Base-by-base conservation (phyloP, 2,888 invertebrate species). In the Drosophila paramelanica region DNA sequence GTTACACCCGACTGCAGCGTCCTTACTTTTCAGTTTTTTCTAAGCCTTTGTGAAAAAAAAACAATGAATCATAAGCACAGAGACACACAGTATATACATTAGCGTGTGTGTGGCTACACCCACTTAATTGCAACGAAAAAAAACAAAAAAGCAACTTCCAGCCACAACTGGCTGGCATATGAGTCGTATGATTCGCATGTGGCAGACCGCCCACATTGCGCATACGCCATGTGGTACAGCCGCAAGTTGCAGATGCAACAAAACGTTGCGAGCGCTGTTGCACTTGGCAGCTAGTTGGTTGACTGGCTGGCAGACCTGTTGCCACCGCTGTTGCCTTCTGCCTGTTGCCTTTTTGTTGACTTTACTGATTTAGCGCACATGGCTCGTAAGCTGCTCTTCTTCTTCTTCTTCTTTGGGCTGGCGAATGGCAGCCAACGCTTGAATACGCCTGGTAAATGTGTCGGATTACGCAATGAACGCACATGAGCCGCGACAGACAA, bases 401-500 rank as follows among this genome's bases (percentile, higher is more conserved):
- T 51, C 60, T 55, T 50, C 17, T 17, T 17, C 17, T 17, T 43
- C n/a, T n/a, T n/a, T 20, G 36, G 56, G 53, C 58, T 43, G 36
- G 38, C 60, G 69, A 70, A 52, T 52, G 69, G 62, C 51, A 51
- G 77, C 75, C 49, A 70, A 74, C 73, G 86, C 86, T 81, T 84
- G 67, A 81, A 76, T 79, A 87, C 86, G 84, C 70, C 87, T 65
- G 85, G 65, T 85, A 88, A 83, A 85, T 88, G 71, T 88, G 68
- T 82, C 65, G 77, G 79, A 82, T 84, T 84, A 88, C 88, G 89
- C 89, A 84, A 84, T 61, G 61, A 67, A 88, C 89, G 89, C 89
- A 89, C 86, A 83, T 82, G 88, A 85, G 77, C 69, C 57, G 67
- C 76, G 20, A 57, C 70, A 50, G 20, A 39, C 42, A 42, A 25